Base-by-base conservation (phyloP, 2,113 vertebrate species). In the Python bivittatus region DNA sequence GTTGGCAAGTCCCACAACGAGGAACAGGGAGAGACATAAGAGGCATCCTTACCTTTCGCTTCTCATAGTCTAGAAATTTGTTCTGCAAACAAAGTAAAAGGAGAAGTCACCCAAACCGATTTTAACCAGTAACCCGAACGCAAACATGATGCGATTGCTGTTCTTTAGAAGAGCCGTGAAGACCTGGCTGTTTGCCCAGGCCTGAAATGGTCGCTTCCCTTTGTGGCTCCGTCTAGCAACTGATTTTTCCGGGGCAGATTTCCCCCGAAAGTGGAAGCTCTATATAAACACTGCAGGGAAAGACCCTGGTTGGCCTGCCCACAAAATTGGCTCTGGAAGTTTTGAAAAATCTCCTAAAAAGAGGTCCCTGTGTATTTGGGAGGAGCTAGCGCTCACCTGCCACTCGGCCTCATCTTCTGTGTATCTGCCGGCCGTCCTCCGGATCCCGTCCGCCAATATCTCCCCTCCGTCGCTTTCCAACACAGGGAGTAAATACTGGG, bases 61-160 rank as follows among this genome's bases (percentile, higher is more conserved):
- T 99, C 96, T 99, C 99, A 0, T 99, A 99, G 96, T 99, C 99
- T 72, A 97, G 98, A 96, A 99, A 99, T 93, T 98, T 99, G 92
- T 96, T 98, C 99, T 99, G 98, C 93, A 98, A 97, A 95, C 72
- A 88, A 94, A 98, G 56, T 87, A 94, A 54, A 88, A 44, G 3
- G 17, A 20, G 17, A 58, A 88, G 83, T 79, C 20, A 22, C 6
- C 2, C 20, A 79, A n/a, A 15, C 2, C 2, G 68, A 33, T 72
- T 72, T 72, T 20, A 72, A 33, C 68, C n/a, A 72, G 64, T 13
- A 1, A 2, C 64, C 5, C 2, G n/a, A 72, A 72, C 15, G 2
- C 64, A 72, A 72, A 72, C 1, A 20, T 20, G 68, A 1, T 72
- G 15, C 0, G n/a, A 33, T 33, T 17, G n/a, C 15, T 72, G 33